Evolutionary conservation across 2,797 vertebrate species (phyloP).

Genomic region (Serranus cabrilla): DNA sequence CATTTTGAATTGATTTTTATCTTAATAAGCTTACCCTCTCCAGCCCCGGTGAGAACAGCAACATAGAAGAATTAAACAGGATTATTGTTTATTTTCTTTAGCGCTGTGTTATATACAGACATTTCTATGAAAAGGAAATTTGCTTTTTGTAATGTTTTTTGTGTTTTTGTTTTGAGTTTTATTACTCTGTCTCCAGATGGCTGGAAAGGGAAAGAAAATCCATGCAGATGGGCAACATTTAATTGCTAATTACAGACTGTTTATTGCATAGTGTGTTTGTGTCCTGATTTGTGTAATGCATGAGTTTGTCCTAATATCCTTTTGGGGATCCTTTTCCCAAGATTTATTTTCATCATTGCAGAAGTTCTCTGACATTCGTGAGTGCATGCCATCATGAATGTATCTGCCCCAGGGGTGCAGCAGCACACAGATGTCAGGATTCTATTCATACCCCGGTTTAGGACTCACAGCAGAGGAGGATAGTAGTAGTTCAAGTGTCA

Average conservation of each 20-base stretch:
- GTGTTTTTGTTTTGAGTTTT: slow-evolving; percentile 7
- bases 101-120: neutral
- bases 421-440: too few species aligned
- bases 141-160: neutral
- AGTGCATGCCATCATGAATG: neutral
- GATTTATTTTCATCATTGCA: neutral
- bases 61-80: slow-evolving; percentile 5
- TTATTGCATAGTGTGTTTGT: slow-evolving; percentile 7
- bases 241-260: slow-evolving; percentile 5
- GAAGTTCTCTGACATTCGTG: neutral
- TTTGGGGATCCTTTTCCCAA: neutral
- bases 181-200: slow-evolving; percentile 8
- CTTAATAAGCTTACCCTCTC: slow-evolving; percentile 9
- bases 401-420: neutral
- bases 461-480: too few species aligned
- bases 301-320: neutral
- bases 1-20: slow-evolving; percentile 31
- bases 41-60: slow-evolving; percentile 4
- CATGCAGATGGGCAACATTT: neutral
- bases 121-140: slow-evolving; percentile 16
- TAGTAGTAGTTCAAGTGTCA: too few species aligned
- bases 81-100: neutral
- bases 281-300: neutral
- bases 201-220: neutral
- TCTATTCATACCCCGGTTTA: too few species aligned